Base-by-base conservation (phyloP, 2,888 invertebrate species). In the Zhengitettix transpicula region DNA sequence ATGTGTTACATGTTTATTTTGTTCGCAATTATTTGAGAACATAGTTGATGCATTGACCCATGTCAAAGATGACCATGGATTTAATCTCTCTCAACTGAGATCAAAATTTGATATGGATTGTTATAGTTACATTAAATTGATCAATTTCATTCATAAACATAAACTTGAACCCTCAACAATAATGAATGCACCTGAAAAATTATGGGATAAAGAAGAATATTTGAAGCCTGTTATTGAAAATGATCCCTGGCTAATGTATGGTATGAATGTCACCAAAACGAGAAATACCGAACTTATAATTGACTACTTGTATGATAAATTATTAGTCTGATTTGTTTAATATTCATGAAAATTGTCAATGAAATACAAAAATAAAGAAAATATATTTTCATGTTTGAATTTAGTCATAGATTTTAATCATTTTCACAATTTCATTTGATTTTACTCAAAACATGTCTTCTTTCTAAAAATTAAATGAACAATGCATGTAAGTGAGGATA, bases 211-310 rank as follows among this genome's bases (percentile, higher is more conserved):
- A 67, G 89, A 91, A 59, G 81, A 80, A 65, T 92, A 87, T 71
- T 75, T 93, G 61, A 85, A 83, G 69, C 89, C 93, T 0, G 78
- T 82, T 8, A 60, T 75, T 57, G 80, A 82, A 63, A 81, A 85
- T 69, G 93, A 93, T 70, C 80, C 86, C 11, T 87, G 91, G 87
- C 72, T 93, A 52, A 89, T 85, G 81, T 87, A 83, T 71, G 92
- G 89, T 82, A 81, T 66, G 69, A n/a, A 16, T 53, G 9, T n/a
- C n/a, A 16, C 10, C 1, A 51, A 51, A 1, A 16, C 2, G 28
- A 28, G 28, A 28, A 28, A 28, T 28, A 28, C 7, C 28, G 7
- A 28, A 28, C 2, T 28, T 28, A 28, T 28, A 28, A 5, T 28
- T 28, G 7, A 28, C 28, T 28, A 28, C 7, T 28, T 28, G 7